A percentile compares a stretch with the other conserved stretches of the same genome.
Conservation (phyloP, 2,888 invertebrate species). For the Drosophila picticornis region DNA sequence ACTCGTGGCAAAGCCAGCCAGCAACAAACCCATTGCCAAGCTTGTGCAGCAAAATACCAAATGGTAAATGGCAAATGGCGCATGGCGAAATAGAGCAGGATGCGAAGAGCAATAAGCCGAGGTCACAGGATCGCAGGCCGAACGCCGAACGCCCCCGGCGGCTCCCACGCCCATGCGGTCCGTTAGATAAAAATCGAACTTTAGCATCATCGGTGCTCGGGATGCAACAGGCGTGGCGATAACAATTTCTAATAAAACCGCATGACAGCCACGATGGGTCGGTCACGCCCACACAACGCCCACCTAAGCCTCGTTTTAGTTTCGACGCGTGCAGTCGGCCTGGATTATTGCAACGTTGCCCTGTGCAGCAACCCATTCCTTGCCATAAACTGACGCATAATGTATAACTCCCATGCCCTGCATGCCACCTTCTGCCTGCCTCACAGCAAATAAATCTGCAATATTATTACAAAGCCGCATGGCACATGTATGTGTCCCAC, state of each 20-base stretch:
- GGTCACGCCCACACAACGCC: conserved; percentile 8
- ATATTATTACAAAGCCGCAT: conserved; percentile 50
- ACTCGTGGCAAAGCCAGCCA: conserved; percentile 61
- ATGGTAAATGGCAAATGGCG: conserved; percentile 16
- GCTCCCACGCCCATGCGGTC: conserved; percentile 7
- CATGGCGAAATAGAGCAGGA: conserved; percentile 41
- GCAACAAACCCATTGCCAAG: conserved; percentile 6
- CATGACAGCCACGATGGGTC: conserved; percentile 62
- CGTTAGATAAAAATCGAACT: conserved; percentile 78
- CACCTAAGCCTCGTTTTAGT: conserved; percentile 49
- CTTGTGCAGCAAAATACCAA: conserved; percentile 42
- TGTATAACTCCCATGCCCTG: conserved; percentile 22
- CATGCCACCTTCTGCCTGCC: conserved; percentile 19
- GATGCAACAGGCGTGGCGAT: conserved; percentile 74
- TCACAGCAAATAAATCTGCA: conserved; percentile 51
- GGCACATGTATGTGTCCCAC: conserved; percentile 26
- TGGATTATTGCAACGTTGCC: conserved; percentile 66
- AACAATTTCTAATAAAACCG: conserved; percentile 81
- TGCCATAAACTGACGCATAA: conserved; percentile 69
- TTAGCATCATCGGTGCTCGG: conserved; percentile 52
- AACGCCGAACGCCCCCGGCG: neutral
- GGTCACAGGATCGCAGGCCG: conserved; percentile 19
- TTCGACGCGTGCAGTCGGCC: conserved; percentile 41
- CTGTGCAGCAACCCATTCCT: conserved; percentile 25
- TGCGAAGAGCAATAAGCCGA: conserved; percentile 63